Evolutionary conservation across 2,113 vertebrate species (phyloP).

Genomic region (Clarias magur): DNA sequence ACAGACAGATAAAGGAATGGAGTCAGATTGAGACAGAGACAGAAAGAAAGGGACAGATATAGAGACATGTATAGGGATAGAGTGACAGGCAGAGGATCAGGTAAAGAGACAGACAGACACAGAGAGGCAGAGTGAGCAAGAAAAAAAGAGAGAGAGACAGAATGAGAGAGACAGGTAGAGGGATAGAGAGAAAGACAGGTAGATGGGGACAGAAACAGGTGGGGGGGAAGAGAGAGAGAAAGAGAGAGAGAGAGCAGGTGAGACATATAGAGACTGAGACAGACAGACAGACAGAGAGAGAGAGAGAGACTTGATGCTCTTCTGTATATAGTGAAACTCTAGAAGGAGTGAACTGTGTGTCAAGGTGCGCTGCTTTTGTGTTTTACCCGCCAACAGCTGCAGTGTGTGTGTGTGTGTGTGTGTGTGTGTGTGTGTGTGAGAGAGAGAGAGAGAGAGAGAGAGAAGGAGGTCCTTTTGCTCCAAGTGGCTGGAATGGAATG

Average conservation of each 20-base stretch:
- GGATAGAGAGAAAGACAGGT: neutral
- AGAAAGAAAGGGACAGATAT: no score
- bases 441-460: constrained; percentile 33
- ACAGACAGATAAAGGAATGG: no score
- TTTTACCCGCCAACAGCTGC: constrained; percentile 47
- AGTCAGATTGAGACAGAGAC: no score
- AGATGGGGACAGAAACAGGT: no score
- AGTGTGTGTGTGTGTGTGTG: constrained; percentile 32
- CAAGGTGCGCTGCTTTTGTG: constrained; percentile 56
- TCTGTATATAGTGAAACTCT: constrained; percentile 29
- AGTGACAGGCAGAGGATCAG: no score
- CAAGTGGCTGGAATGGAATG: constrained; percentile 39
- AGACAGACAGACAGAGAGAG: neutral
- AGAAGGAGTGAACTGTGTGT: constrained; percentile 44
- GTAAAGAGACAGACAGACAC: no score
- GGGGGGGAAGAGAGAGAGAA: neutral
- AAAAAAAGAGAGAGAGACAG: no score
- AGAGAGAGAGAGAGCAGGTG: neutral
- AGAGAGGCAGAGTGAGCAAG: no score
- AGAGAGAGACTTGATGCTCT: constrained; percentile 8
- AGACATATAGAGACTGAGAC: neutral
- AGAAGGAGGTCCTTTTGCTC: constrained; percentile 1
- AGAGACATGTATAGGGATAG: no score
- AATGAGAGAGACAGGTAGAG: no score
- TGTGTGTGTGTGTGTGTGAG: constrained; percentile 37